These are phyloP conservation scores for Vidua chalybeata DNA, from an alignment of 2,113 vertebrate genomes.

Conservation along the genomic window DNA sequence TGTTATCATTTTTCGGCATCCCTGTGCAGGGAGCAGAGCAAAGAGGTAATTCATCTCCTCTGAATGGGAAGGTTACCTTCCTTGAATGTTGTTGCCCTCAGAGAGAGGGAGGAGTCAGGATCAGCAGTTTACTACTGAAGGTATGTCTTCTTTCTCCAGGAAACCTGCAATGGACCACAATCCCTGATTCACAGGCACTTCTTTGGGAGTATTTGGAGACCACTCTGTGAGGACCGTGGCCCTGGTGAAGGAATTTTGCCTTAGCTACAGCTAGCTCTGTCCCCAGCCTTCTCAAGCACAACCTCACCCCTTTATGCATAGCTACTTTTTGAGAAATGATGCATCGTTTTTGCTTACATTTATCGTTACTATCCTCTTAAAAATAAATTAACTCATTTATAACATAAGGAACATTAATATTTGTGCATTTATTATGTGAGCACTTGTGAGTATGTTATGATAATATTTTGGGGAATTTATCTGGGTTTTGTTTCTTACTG, in stretches of 20 bases:
- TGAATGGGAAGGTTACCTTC: background rate
- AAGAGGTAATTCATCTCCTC: background rate
- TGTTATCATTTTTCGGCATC: background rate
- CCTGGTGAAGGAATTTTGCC: background rate
- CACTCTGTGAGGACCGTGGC: background rate
- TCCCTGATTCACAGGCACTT: background rate
- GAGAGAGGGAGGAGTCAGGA: background rate
- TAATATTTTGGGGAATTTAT: background rate
- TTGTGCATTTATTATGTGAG: background rate
- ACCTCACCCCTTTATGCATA: background rate
- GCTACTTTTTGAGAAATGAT: background rate
- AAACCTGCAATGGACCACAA: background rate
- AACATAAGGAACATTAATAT: background rate
- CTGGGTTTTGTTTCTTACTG: background rate
- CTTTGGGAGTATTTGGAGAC: background rate
- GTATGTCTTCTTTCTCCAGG: background rate
- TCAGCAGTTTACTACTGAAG: background rate
- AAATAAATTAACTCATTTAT: background rate
- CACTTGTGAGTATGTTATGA: background rate
- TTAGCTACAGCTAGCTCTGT: background rate
- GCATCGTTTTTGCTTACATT: background rate
- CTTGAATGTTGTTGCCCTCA: background rate
- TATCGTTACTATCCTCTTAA: background rate
- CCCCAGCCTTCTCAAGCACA: background rate
- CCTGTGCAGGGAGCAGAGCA: background rate